These are phyloP conservation scores for Junonia oenone DNA, from an alignment of 2,888 invertebrate genomes.

Conservation along the genomic window DNA sequence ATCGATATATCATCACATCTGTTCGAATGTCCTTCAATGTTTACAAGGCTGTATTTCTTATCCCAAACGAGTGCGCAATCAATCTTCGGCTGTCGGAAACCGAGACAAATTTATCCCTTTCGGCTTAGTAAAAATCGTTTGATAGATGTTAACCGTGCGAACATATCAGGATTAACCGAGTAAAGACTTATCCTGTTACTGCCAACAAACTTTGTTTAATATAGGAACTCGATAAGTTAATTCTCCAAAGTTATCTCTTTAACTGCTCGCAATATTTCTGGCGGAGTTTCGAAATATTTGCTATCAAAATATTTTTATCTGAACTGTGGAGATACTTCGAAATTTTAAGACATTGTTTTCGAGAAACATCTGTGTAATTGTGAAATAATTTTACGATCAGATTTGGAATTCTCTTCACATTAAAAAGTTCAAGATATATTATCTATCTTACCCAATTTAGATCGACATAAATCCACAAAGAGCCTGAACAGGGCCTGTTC, in stretches of 20 bases:
- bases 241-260: slow-evolving; percentile 16
- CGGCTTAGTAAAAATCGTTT: slow-evolving; percentile 26
- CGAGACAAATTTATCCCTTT: slow-evolving; percentile 25
- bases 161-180: slow-evolving; percentile 1
- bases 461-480: slow-evolving; percentile 1
- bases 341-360: background rate
- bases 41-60: background rate
- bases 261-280: slow-evolving; percentile 13
- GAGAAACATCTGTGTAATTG: background rate
- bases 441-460: background rate
- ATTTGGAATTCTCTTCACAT: background rate
- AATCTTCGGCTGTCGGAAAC: slow-evolving; percentile 29
- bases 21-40: slow-evolving; percentile 1
- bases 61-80: slow-evolving; percentile 21
- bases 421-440: background rate
- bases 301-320: slow-evolving; percentile 20
- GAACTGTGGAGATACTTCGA: background rate
- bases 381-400: background rate
- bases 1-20: background rate
- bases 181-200: background rate
- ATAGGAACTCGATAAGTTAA: slow-evolving; percentile 17
- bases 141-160: slow-evolving; percentile 16
- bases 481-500: background rate
- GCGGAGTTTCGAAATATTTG: slow-evolving; percentile 10
- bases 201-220: slow-evolving; percentile 14